A percentile compares a stretch with the other conserved stretches of the same genome.
Conservation (phyloP, 1,140 invertebrate genomes). For the Phortica variegata region DNA sequence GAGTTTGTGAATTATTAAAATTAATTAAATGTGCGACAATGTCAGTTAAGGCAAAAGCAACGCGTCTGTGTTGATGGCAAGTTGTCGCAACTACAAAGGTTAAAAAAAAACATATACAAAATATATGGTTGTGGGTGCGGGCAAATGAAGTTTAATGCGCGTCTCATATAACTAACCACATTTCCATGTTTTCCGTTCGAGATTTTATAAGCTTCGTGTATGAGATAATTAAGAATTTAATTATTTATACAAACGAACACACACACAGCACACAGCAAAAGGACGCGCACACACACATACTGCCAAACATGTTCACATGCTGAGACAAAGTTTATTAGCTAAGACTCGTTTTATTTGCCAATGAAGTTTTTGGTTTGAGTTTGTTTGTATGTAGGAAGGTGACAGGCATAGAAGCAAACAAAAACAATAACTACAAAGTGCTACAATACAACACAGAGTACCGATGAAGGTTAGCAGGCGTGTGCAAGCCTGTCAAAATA, state of each 20-base stretch:
- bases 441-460: too few species aligned
- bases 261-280: conserved; percentile 6
- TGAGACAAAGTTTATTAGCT: conserved; percentile 30
- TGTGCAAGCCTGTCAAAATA: conserved; percentile 1
- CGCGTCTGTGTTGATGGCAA: too few species aligned
- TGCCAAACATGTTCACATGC: too few species aligned
- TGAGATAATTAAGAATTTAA: conserved; percentile 57
- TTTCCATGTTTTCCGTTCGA: conserved; percentile 8
- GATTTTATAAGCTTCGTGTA: conserved; percentile 1
- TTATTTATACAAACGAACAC: conserved; percentile 40
- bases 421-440: too few species aligned
- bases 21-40: conserved; percentile 45
- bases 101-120: background rate
- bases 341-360: conserved; percentile 13
- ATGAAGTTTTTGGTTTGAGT: too few species aligned
- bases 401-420: too few species aligned
- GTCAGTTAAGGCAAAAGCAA: background rate
- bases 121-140: conserved; percentile 9
- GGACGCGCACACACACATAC: too few species aligned
- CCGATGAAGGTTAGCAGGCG: background rate
- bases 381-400: too few species aligned
- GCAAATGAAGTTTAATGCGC: conserved; percentile 31
- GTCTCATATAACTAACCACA: conserved; percentile 18
- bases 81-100: background rate
- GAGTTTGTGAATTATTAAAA: conserved; percentile 46